These are phyloP conservation scores for Karalla daura DNA, from an alignment of 2,797 vertebrate genomes.

Conservation along the genomic window DNA sequence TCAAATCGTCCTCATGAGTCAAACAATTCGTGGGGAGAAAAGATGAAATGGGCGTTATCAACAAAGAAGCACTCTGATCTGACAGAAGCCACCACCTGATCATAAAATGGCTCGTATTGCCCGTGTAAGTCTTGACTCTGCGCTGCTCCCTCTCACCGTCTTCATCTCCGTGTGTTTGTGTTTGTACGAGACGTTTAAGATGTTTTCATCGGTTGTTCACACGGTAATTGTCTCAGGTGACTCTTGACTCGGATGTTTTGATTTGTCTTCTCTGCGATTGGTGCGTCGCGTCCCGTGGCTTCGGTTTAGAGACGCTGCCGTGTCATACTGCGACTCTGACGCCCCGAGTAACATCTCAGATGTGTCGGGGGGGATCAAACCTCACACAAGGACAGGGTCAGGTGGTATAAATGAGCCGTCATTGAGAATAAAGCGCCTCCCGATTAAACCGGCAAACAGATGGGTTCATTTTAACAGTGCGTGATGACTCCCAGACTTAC, in stretches of 20 bases:
- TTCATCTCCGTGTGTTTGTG: too few relatives aligned
- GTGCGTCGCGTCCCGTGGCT: background rate
- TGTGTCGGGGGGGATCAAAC: too few relatives aligned
- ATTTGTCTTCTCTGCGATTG: background rate
- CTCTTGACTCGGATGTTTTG: too few relatives aligned
- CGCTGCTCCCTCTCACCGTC: background rate
- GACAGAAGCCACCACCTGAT: too few relatives aligned
- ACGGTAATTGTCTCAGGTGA: background rate
- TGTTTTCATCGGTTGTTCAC: background rate
- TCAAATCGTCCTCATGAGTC: too few relatives aligned
- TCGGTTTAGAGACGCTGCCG: background rate
- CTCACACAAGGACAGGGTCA: too few relatives aligned
- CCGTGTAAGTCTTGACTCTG: background rate
- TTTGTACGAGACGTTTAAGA: too few relatives aligned
- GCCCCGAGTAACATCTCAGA: too few relatives aligned
- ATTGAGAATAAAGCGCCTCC: constrained; percentile 1
- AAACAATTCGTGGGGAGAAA: too few relatives aligned
- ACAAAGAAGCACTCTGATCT: background rate
- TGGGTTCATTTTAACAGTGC: constrained; percentile 23
- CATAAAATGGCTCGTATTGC: too few relatives aligned
- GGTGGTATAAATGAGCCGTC: background rate
- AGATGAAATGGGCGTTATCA: background rate
- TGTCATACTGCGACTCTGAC: too few relatives aligned
- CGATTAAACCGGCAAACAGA: constrained; percentile 7
- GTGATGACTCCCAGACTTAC: constrained; percentile 41